Evolutionary conservation across 2,113 vertebrate genomes (phyloP).

Genomic region (Pithys albifrons): DNA sequence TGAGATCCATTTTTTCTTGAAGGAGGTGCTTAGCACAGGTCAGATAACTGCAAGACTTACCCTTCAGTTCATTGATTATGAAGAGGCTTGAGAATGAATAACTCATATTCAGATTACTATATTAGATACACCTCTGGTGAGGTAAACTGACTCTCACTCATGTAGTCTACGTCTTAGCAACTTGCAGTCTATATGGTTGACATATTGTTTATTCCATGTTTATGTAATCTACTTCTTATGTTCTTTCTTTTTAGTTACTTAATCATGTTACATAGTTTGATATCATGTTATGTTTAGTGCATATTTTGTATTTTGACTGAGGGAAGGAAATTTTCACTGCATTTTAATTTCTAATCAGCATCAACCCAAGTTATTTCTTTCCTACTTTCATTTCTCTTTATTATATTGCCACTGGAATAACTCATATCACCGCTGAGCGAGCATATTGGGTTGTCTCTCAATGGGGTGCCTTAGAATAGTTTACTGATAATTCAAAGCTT

Average conservation of each 20-base stretch:
- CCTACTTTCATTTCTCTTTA: neutral
- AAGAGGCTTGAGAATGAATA: neutral
- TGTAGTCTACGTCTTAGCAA: neutral
- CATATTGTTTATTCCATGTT: neutral
- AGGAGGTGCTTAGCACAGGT: neutral
- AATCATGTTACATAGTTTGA: neutral
- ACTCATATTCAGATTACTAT: neutral
- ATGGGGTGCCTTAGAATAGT: neutral
- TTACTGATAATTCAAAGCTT: neutral
- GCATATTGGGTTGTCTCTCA: neutral
- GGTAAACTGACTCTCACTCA: neutral
- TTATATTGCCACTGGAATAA: neutral
- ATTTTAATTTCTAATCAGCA: neutral
- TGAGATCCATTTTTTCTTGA: neutral
- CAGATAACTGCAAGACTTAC: neutral
- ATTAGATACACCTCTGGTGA: neutral
- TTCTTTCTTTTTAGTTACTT: neutral
- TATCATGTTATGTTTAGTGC: neutral
- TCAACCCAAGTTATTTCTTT: neutral
- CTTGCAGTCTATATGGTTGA: neutral
- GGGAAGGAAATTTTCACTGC: neutral
- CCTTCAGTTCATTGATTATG: neutral
- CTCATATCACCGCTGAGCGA: neutral
- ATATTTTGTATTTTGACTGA: neutral
- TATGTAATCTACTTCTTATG: neutral